A percentile compares a stretch with the other conserved stretches of the same genome.
phyloP scores from a whole-genome alignment of 2,113 vertebrate species.

The Hypocryptadius cinnamomeus region DNA sequence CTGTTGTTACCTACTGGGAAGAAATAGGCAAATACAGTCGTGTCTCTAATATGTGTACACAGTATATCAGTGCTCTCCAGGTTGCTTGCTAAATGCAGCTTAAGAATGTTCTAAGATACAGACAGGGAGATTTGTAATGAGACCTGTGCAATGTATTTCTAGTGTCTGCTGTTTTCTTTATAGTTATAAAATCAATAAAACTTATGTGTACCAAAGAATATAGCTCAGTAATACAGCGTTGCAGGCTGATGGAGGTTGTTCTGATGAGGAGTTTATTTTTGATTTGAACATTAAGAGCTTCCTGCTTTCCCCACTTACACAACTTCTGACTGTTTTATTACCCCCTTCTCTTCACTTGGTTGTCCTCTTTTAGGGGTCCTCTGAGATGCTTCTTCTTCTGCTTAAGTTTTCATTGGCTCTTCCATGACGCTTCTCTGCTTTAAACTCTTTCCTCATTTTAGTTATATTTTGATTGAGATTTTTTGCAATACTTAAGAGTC shows the following conservation, averaged over 20 bases:
- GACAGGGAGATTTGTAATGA: slow-evolving; percentile 36
- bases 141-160: slow-evolving; percentile 1
- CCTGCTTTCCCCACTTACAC: neutral
- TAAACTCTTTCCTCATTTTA: neutral
- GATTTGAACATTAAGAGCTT: neutral
- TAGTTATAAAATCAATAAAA: slow-evolving; percentile 36
- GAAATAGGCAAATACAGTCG: slow-evolving; percentile 49
- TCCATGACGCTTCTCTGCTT: neutral
- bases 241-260: neutral
- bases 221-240: neutral
- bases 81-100: slow-evolving; percentile 48
- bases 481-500: neutral
- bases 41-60: slow-evolving; percentile 29
- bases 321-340: neutral
- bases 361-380: neutral
- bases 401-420: neutral
- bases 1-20: slow-evolving; percentile 52
- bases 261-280: slow-evolving; percentile 2
- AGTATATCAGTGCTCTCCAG: slow-evolving; percentile 37
- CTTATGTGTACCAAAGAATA: neutral
- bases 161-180: neutral
- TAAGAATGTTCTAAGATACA: slow-evolving; percentile 15
- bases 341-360: neutral
- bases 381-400: neutral
- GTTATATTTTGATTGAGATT: neutral